Percentiles rank a stretch among this genome's conserved stretches.
Evolutionary conservation across 1,140 invertebrate genomes (phyloP).

Genomic region (Cyrtorhinus lividipennis): DNA sequence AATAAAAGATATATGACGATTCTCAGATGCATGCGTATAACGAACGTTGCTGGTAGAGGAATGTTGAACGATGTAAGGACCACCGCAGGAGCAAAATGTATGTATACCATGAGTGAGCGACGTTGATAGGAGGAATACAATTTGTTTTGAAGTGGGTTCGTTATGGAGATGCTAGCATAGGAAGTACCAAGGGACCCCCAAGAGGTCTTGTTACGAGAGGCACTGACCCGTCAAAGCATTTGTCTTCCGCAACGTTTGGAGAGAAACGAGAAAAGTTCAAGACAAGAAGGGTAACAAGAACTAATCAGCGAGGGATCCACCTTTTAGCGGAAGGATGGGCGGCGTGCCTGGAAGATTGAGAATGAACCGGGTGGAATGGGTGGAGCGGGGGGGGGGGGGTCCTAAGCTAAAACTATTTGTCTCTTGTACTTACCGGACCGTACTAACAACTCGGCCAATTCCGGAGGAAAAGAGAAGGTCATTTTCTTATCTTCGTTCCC

Average conservation of each 20-base stretch:
- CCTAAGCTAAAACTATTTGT: constrained; percentile 2
- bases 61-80: no score
- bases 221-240: constrained; percentile 2
- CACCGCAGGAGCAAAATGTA: no score
- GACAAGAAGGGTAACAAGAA: constrained; percentile 6
- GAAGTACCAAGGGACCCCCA: neutral
- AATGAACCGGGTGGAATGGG: neutral
- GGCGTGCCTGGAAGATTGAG: neutral
- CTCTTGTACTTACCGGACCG: constrained; percentile 5
- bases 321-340: neutral
- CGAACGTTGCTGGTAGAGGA: no score
- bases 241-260: neutral
- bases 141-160: neutral
- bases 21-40: no score
- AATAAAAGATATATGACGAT: no score
- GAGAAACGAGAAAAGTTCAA: constrained; percentile 1
- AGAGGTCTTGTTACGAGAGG: constrained; percentile 9
- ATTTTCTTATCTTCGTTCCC: neutral
- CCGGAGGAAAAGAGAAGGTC: neutral
- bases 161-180: neutral
- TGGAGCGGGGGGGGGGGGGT: neutral
- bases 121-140: neutral
- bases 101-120: neutral
- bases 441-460: neutral
- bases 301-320: constrained; percentile 1